A percentile compares a stretch with the other conserved stretches of the same genome.
Conservation (phyloP, 2,113 vertebrate species). For the Salvelinus alpinus region DNA sequence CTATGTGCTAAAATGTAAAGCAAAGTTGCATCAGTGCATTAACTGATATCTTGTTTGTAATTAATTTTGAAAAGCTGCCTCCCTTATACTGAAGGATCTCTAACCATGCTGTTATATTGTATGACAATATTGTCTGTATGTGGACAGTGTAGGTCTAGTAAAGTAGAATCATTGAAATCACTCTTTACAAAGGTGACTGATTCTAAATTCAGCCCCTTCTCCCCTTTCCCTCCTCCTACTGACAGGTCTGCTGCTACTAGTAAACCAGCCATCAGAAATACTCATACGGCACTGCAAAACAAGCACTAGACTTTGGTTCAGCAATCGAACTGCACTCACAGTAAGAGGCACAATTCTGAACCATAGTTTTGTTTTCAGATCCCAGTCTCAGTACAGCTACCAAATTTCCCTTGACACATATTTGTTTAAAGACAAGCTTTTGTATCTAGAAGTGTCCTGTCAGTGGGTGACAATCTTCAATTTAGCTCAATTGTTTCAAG, state of each 20-base stretch:
- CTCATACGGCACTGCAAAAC: too few relatives aligned
- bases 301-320: not conserved
- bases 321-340: not conserved
- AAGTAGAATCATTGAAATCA: too few relatives aligned
- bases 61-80: not conserved
- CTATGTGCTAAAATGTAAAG: too few relatives aligned
- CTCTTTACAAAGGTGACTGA: too few relatives aligned
- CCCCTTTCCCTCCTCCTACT: not conserved
- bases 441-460: not conserved
- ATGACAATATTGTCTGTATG: too few relatives aligned
- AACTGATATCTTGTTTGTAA: too few relatives aligned
- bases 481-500: not conserved
- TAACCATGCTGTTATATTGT: not conserved
- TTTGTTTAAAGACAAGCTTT: not conserved
- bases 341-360: not conserved
- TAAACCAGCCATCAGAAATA: too few relatives aligned
- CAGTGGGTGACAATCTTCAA: not conserved
- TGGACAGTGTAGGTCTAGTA: too few relatives aligned
- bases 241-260: too few relatives aligned
- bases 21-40: too few relatives aligned
- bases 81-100: not conserved
- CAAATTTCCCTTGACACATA: too few relatives aligned
- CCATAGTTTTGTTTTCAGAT: not conserved
- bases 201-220: not conserved
- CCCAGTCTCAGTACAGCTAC: not conserved